Base-by-base conservation (phyloP, 2,888 invertebrate genomes). In the Epinotia bilunana region DNA sequence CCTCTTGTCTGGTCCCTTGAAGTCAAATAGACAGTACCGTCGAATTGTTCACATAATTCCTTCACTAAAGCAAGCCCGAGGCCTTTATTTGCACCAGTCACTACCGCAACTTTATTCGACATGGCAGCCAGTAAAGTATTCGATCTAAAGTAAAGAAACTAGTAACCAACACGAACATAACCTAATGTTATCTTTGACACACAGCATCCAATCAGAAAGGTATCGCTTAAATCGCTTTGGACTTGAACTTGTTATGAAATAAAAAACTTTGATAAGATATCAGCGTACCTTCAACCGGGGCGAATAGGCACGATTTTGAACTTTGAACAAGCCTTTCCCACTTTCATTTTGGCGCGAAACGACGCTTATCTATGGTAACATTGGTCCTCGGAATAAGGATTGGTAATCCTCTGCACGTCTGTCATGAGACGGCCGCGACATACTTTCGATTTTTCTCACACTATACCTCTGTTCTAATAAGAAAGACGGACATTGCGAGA, bases 21-120 rank as follows among this genome's bases (percentile, higher is more conserved):
- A 67, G 97, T 97, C 64, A 97, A 87, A 85, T 96, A 96, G 2
- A 97, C 96, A 74, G 90, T 91, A 2, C 96, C 97, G 78, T 95
- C 84, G 83, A 95, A 96, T 84, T 95, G 92, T 79, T 95, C 88
- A 83, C 96, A 96, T 2, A 97, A 88, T 0, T 93, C 95, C 88
- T 95, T 95, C 0, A 96, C 96, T 79, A 96, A 95, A 1, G 94
- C 95, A 81, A 92, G 95, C 6, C 97, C 97, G 65, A 97, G 95
- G 0, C 97, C 97, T 88, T 97, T 97, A 84, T 97, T 97, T 7
- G 95, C 92, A n/a, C 97, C 97, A 4, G 97, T 97, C 49, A 97
- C 96, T 1, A 94, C 77, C 2, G 91, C 92, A 72, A 92, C 82
- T 84, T 88, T 89, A 55, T 79, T 83, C 2, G 83, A 76, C 90